Conservation (phyloP, 2,888 invertebrate species). For the Perizoma affinitatum region DNA sequence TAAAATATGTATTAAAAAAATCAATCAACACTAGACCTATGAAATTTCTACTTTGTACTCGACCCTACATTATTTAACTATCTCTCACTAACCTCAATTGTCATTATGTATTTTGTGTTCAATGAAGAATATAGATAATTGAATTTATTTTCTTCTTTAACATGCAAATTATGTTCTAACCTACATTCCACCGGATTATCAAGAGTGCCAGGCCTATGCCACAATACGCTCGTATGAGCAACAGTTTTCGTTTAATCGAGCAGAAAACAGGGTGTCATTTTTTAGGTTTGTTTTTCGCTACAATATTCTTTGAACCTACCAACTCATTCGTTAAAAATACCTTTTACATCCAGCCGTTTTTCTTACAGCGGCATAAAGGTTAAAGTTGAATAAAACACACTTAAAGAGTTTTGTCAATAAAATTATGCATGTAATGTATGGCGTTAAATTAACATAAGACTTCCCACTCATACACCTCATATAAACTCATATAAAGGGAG, state of each 20-base stretch:
- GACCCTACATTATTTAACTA: no score
- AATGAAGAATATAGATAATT: background rate
- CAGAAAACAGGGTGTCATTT: conserved; percentile 60
- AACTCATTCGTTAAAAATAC: conserved; percentile 58
- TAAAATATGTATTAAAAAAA: no score
- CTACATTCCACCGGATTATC: conserved; percentile 14
- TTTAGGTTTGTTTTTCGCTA: conserved; percentile 59
- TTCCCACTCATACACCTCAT: conserved; percentile 34
- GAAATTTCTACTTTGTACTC: no score
- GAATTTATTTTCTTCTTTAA: background rate
- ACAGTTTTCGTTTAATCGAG: conserved; percentile 60
- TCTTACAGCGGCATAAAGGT: conserved; percentile 7
- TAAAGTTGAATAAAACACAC: conserved; percentile 20
- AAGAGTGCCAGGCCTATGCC: conserved; percentile 19
- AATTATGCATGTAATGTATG: conserved; percentile 45
- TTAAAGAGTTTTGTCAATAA: conserved; percentile 38
- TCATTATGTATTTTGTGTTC: no score
- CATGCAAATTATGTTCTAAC: conserved; percentile 10
- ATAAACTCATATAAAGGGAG: conserved; percentile 37
- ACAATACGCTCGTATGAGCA: conserved; percentile 46
- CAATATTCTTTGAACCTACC: conserved; percentile 64
- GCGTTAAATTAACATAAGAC: conserved; percentile 42
- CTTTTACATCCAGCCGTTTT: conserved; percentile 14
- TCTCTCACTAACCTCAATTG: no score
- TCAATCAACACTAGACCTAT: no score